These are phyloP conservation scores for Drosophila flavopinicola DNA, from an alignment of 2,888 invertebrate species.

Conservation along the genomic window DNA sequence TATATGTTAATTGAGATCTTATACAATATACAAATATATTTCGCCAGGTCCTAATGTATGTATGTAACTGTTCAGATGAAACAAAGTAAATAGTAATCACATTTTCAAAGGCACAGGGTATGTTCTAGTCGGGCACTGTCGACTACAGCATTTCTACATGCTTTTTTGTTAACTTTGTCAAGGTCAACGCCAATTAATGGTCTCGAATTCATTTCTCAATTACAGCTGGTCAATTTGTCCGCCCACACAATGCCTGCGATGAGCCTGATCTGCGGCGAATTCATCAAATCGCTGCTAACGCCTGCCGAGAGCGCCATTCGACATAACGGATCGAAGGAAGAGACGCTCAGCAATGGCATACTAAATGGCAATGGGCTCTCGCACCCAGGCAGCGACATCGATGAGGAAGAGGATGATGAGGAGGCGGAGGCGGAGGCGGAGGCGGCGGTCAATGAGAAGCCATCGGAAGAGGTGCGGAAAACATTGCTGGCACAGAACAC, in stretches of 20 bases:
- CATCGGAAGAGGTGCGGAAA: constrained; percentile 52
- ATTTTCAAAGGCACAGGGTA: neutral
- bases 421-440: neutral
- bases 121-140: neutral
- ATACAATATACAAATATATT: no score
- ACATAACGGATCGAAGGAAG: constrained; percentile 5
- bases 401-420: constrained; percentile 41
- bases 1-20: no score
- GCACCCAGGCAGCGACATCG: constrained; percentile 38
- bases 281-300: constrained; percentile 79
- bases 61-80: no score
- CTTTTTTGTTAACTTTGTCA: constrained; percentile 50
- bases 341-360: constrained; percentile 50
- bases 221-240: constrained; percentile 83
- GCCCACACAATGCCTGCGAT: constrained; percentile 84
- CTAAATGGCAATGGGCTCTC: constrained; percentile 59
- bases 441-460: neutral
- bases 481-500: constrained; percentile 59
- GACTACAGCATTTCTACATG: no score
- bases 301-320: constrained; percentile 45
- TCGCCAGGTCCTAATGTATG: no score
- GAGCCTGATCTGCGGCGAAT: constrained; percentile 81
- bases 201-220: constrained; percentile 38
- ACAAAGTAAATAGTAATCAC: no score
- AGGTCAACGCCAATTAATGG: constrained; percentile 72